Percentiles rank a stretch among this genome's conserved stretches.
These are phyloP conservation scores for Taeniopygia guttata DNA, from an alignment of 2,797 vertebrate genomes.

Conservation along the genomic window DNA sequence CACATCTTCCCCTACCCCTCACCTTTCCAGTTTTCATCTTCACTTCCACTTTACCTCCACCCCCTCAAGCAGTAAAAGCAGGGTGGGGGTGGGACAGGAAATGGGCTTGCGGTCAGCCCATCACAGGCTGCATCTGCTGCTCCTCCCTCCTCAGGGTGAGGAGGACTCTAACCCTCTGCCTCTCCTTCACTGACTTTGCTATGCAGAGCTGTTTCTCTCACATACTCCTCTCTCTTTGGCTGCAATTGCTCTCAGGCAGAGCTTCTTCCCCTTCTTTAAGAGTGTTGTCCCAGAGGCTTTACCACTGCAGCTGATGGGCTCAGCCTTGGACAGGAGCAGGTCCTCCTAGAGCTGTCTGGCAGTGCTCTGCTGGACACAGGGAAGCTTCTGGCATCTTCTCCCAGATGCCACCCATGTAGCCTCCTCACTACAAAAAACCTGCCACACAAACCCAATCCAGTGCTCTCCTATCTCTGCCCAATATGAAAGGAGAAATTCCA, in stretches of 20 bases:
- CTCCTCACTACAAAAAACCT: neutral
- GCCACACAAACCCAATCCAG: neutral
- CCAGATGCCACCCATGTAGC: neutral
- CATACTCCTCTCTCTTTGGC: neutral
- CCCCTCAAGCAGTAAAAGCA: accelerated
- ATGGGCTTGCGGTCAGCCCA: accelerated
- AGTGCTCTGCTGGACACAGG: neutral
- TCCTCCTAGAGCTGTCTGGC: neutral
- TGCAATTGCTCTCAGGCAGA: neutral
- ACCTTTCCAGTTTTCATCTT: neutral
- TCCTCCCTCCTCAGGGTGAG: neutral
- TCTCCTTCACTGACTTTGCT: neutral
- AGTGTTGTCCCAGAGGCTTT: neutral
- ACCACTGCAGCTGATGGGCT: accelerated
- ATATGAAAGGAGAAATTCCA: neutral
- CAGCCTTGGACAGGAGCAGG: neutral
- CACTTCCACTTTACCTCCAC: neutral
- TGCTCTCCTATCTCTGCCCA: neutral
- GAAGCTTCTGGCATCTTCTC: neutral
- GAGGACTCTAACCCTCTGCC: neutral
- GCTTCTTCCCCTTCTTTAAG: neutral
- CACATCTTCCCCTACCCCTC: too few species aligned
- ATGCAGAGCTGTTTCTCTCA: neutral
- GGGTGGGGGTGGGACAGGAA: neutral
- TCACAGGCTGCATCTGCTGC: accelerated